These are phyloP conservation scores for Neodiprion fabricii DNA, from an alignment of 1,140 invertebrate species.

Conservation along the genomic window DNA sequence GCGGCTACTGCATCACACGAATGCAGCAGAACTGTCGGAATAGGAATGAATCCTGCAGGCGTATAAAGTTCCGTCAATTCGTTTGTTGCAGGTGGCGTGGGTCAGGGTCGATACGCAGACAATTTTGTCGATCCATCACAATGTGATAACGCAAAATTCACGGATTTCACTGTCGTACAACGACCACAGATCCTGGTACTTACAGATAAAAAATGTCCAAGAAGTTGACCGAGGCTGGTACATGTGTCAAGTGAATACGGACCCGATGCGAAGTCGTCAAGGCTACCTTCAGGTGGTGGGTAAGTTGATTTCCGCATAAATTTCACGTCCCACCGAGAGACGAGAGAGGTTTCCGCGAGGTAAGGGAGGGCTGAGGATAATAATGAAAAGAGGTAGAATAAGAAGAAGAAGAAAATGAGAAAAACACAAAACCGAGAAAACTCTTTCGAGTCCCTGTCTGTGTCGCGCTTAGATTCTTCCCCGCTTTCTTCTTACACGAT, in stretches of 20 bases:
- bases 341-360: background rate
- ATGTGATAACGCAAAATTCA: constrained; percentile 87
- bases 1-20: too few relatives aligned
- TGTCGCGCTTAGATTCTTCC: too few relatives aligned
- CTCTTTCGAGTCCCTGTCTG: background rate
- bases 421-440: constrained; percentile 9
- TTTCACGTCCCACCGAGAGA: background rate
- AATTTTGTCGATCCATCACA: constrained; percentile 87
- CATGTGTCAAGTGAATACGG: constrained; percentile 86
- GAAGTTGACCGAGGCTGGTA: constrained; percentile 85
- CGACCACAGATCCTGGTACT: constrained; percentile 87
- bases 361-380: too few relatives aligned
- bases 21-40: too few relatives aligned
- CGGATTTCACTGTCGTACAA: constrained; percentile 86
- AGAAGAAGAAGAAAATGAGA: background rate
- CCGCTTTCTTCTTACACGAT: too few relatives aligned
- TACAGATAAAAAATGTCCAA: constrained; percentile 83
- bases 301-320: constrained; percentile 58
- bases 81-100: constrained; percentile 80
- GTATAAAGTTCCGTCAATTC: constrained; percentile 8
- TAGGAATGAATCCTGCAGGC: too few relatives aligned
- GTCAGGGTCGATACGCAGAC: constrained; percentile 91
- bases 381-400: background rate
- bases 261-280: constrained; percentile 83
- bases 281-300: constrained; percentile 89